Percentiles rank a stretch among this genome's conserved stretches.
phyloP scores from a whole-genome alignment of 2,888 invertebrate genomes.

The Pheosia tremula region DNA sequence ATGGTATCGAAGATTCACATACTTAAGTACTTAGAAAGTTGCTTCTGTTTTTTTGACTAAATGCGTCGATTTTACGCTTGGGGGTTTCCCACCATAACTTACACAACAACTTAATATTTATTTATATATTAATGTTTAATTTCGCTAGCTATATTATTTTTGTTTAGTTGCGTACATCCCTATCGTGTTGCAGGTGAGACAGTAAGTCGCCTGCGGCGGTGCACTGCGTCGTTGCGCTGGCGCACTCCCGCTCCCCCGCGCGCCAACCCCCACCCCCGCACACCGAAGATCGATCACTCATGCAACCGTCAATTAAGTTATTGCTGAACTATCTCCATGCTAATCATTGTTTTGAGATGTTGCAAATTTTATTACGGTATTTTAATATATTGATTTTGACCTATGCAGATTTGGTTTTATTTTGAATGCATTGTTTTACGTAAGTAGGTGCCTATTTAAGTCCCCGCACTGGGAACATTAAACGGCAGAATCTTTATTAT shows the following conservation, averaged over 20 bases:
- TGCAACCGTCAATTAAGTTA: slow-evolving; percentile 73
- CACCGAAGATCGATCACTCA: slow-evolving; percentile 69
- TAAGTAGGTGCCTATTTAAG: no score
- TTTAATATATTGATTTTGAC: neutral
- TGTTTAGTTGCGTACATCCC: slow-evolving; percentile 49
- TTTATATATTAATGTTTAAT: no score
- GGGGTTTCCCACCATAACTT: no score
- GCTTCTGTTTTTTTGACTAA: no score
- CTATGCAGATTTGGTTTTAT: neutral
- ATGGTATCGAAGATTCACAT: no score
- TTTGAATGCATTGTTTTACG: no score
- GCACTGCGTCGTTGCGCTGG: slow-evolving; percentile 62
- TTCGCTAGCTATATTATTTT: neutral
- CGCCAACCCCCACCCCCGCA: slow-evolving; percentile 34
- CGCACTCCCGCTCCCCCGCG: slow-evolving; percentile 48
- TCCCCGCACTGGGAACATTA: no score
- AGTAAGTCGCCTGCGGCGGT: slow-evolving; percentile 74
- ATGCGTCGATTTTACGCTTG: no score
- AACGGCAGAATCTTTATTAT: no score
- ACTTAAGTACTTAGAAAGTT: no score
- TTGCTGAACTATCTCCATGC: slow-evolving; percentile 59
- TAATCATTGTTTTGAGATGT: slow-evolving; percentile 52
- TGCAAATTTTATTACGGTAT: slow-evolving; percentile 31
- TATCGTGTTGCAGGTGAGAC: slow-evolving; percentile 69
- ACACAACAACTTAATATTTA: no score